Evolutionary conservation across 2,797 vertebrate genomes (phyloP).

Genomic region (Erethizon dorsatum): DNA sequence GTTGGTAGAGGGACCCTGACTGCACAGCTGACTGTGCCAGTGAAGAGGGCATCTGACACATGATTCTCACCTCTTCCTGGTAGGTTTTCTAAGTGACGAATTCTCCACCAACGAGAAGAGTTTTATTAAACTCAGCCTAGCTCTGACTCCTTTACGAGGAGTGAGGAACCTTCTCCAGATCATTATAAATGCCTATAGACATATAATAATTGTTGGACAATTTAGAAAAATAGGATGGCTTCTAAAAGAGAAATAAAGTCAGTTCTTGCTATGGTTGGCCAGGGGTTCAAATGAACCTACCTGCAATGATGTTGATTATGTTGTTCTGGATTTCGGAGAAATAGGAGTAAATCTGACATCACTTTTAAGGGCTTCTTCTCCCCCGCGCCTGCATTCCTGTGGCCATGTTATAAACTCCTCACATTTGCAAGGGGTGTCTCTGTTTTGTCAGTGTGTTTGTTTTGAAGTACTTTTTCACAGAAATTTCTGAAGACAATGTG

Average conservation of each 20-base stretch:
- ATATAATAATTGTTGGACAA: neutral
- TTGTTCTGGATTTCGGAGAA: neutral
- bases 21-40: neutral
- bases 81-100: neutral
- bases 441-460: neutral
- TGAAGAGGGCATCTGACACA: neutral
- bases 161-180: neutral
- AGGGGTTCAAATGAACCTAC: slow-evolving; percentile 5
- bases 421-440: neutral
- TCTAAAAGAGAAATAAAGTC: slow-evolving; percentile 68
- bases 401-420: neutral
- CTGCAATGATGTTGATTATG: neutral
- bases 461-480: neutral
- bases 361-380: neutral
- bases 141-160: slow-evolving; percentile 37
- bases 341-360: neutral
- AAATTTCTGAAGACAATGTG: neutral
- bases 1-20: neutral
- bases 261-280: slow-evolving; percentile 12
- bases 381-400: neutral
- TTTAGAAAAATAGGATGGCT: slow-evolving; percentile 52
- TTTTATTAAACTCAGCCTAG: neutral
- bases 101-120: neutral
- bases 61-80: neutral
- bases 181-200: neutral